These are phyloP conservation scores for Aproaerema taeniolella DNA, from an alignment of 2,888 invertebrate species.

Conservation along the genomic window DNA sequence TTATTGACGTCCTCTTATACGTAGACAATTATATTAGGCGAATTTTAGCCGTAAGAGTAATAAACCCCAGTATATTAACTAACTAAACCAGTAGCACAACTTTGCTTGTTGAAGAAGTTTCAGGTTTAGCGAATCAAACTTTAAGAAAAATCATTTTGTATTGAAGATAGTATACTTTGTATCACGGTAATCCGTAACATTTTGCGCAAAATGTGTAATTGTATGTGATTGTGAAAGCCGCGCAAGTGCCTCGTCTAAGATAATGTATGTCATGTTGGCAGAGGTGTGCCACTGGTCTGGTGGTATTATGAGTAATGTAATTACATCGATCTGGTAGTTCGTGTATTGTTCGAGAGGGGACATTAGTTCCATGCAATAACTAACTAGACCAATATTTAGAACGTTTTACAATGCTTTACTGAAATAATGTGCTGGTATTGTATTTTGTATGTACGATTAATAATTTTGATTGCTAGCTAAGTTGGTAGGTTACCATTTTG, in stretches of 20 bases:
- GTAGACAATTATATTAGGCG: slow-evolving; percentile 72
- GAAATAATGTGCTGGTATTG: slow-evolving; percentile 62
- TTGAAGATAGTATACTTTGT: not conserved
- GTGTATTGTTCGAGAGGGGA: slow-evolving; percentile 40
- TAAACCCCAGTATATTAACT: slow-evolving; percentile 49
- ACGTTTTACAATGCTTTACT: slow-evolving; percentile 68
- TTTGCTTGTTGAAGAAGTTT: too few relatives aligned
- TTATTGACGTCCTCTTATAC: slow-evolving; percentile 67
- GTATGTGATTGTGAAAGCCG: not conserved
- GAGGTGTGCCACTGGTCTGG: slow-evolving; percentile 33
- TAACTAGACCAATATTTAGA: slow-evolving; percentile 75
- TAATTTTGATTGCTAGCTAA: slow-evolving; percentile 55
- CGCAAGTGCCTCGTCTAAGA: not conserved
- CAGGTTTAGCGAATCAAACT: too few relatives aligned
- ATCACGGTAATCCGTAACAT: not conserved
- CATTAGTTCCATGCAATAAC: slow-evolving; percentile 61
- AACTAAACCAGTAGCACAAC: slow-evolving; percentile 13
- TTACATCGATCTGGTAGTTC: slow-evolving; percentile 54
- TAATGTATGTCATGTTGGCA: not conserved
- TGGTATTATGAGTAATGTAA: slow-evolving; percentile 27
- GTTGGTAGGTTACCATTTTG: slow-evolving; percentile 67
- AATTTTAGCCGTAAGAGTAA: slow-evolving; percentile 63
- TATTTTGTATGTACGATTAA: slow-evolving; percentile 34
- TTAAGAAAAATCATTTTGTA: too few relatives aligned
- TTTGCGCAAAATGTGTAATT: not conserved